A percentile compares a stretch with the other conserved stretches of the same genome.
Evolutionary conservation across 2,113 vertebrate genomes (phyloP).

Genomic region (Clarias batrachus): DNA sequence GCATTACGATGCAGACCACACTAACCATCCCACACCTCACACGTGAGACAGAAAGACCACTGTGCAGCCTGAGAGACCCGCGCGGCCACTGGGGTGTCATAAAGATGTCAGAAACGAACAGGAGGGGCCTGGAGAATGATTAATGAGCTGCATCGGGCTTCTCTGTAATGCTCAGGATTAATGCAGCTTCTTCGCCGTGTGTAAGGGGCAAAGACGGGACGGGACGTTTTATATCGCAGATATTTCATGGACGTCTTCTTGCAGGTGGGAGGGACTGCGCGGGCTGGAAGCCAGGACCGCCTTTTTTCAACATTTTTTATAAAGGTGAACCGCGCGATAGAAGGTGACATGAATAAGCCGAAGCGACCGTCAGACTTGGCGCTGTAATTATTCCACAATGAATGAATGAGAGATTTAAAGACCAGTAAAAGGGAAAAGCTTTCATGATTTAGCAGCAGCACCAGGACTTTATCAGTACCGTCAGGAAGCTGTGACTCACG

Average conservation of each 20-base stretch:
- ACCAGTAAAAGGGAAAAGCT: neutral
- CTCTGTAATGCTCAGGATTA: conserved; percentile 47
- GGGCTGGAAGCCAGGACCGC: conserved; percentile 10
- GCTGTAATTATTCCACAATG: neutral
- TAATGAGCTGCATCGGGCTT: conserved; percentile 50
- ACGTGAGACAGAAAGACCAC: conserved; percentile 49
- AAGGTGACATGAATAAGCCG: neutral
- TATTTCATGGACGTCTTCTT: conserved; percentile 35
- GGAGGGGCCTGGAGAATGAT: conserved; percentile 29
- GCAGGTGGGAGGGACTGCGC: conserved; percentile 30
- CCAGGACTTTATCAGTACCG: neutral
- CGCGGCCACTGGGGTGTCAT: conserved; percentile 49
- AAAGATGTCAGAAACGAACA: conserved; percentile 43
- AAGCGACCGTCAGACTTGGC: neutral
- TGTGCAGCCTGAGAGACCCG: conserved; percentile 35
- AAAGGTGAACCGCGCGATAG: neutral
- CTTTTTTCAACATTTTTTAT: neutral
- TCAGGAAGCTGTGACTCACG: neutral
- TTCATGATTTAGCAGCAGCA: neutral
- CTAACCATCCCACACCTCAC: conserved; percentile 40
- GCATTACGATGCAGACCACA: conserved; percentile 37
- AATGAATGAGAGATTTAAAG: neutral
- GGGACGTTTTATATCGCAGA: conserved; percentile 40
- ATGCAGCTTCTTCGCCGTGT: conserved; percentile 44
- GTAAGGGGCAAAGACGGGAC: conserved; percentile 38